Conservation (phyloP, 2,113 vertebrate species). For the Nicator chloris region DNA sequence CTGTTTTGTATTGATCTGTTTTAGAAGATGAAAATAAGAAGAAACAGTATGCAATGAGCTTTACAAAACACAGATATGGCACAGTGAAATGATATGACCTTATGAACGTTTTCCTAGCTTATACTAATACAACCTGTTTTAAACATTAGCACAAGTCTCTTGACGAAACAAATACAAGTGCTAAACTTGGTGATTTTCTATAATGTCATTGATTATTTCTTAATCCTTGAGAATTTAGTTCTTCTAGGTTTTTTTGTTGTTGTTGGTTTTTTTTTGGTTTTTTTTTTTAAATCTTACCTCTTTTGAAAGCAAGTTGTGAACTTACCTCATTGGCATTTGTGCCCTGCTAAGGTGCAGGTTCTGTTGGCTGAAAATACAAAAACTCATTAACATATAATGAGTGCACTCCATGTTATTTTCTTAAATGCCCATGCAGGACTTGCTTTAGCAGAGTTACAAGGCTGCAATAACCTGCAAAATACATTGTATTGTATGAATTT, state of each 20-base stretch:
- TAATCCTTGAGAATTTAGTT: not conserved
- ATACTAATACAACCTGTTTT: not conserved
- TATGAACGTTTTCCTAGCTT: not conserved
- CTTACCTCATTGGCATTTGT: fast-evolving
- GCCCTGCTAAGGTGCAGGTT: not conserved
- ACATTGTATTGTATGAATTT: not conserved
- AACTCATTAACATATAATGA: not conserved
- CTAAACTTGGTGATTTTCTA: not conserved
- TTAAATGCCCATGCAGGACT: not conserved
- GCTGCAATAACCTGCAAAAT: not conserved
- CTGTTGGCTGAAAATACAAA: not conserved
- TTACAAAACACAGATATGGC: not conserved
- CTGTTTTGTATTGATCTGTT: not conserved
- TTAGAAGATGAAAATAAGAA: not conserved
- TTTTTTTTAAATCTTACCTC: not conserved
- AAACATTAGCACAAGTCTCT: not conserved
- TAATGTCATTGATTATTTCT: not conserved
- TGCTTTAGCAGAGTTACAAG: not conserved
- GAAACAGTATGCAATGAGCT: not conserved
- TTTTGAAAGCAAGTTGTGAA: not conserved
- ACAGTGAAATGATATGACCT: not conserved
- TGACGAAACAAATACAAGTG: not conserved
- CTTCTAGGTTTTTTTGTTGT: not conserved
- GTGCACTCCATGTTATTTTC: not conserved
- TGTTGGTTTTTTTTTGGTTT: too few relatives aligned